Percentiles rank a stretch among this genome's conserved stretches.
Evolutionary conservation across 1,140 invertebrate species (phyloP).

Genomic region (Platyscapa corneri): DNA sequence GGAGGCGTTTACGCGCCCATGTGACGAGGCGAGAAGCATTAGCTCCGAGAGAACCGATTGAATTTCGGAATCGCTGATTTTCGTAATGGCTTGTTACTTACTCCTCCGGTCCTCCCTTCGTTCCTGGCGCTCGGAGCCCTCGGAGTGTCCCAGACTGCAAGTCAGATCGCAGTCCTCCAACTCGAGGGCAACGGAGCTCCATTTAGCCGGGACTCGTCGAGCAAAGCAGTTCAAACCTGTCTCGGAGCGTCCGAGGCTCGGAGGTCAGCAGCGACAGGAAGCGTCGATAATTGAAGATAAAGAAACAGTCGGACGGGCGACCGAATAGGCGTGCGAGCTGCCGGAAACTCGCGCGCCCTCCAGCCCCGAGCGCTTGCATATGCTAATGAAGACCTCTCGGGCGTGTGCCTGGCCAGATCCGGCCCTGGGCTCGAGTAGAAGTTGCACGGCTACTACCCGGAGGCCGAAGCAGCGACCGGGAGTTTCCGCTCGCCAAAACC

Average conservation of each 20-base stretch:
- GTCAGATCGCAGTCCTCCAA: not conserved
- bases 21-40: constrained; percentile 54
- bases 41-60: constrained; percentile 10
- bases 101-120: not conserved
- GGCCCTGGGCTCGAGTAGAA: not conserved
- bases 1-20: constrained; percentile 18
- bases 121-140: not conserved
- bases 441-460: constrained; percentile 37
- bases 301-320: constrained; percentile 8
- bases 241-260: not conserved
- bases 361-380: not conserved
- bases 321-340: constrained; percentile 11
- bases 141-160: not conserved
- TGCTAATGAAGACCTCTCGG: constrained; percentile 43
- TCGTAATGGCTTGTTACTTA: not conserved
- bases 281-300: constrained; percentile 31
- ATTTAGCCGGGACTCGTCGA: too few species aligned
- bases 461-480: constrained; percentile 54
- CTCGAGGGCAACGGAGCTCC: too few species aligned
- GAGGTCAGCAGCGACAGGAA: not conserved
- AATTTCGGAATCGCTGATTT: constrained; percentile 14
- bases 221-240: too few species aligned
- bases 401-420: constrained; percentile 60
- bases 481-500: constrained; percentile 58
- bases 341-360: not conserved